Conservation (phyloP, 1,140 invertebrate species). For the Adelges cooleyi region DNA sequence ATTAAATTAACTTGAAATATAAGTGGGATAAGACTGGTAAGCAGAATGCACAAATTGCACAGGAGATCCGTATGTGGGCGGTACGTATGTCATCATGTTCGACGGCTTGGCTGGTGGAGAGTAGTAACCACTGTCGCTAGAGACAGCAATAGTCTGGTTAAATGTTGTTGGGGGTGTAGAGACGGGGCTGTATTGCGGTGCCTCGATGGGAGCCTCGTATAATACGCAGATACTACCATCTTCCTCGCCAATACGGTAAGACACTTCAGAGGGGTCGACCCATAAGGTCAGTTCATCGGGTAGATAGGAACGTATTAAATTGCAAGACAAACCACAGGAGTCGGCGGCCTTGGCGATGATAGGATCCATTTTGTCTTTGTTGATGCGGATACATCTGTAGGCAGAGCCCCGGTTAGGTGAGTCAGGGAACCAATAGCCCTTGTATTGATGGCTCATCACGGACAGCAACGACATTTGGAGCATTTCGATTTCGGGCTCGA, state of each 20-base stretch:
- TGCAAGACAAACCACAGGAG: conserved; percentile 80
- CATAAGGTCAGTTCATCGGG: conserved; percentile 87
- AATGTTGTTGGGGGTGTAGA: not conserved
- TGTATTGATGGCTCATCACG: conserved; percentile 88
- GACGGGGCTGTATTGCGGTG: not conserved
- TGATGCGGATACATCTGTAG: conserved; percentile 86
- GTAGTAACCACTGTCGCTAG: not conserved
- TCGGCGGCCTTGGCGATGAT: conserved; percentile 77
- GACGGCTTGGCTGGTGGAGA: not conserved
- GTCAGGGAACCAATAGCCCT: conserved; percentile 96
- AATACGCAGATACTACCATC: conserved; percentile 36
- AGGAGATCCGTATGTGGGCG: conserved; percentile 10
- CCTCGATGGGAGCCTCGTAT: not conserved
- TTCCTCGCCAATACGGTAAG: conserved; percentile 87
- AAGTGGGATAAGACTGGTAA: conserved; percentile 12
- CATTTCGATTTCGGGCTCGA: conserved; percentile 11
- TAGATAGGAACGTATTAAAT: conserved; percentile 84
- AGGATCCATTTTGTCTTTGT: conserved; percentile 59
- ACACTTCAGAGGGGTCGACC: conserved; percentile 95
- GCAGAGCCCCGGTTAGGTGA: conserved; percentile 90
- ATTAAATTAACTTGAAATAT: conserved; percentile 12
- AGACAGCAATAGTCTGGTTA: not conserved
- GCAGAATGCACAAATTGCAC: conserved; percentile 11
- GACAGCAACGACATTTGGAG: conserved; percentile 54
- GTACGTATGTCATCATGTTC: not conserved